These are phyloP conservation scores for Suncus etruscus DNA, from an alignment of 2,113 vertebrate species.

Conservation along the genomic window DNA sequence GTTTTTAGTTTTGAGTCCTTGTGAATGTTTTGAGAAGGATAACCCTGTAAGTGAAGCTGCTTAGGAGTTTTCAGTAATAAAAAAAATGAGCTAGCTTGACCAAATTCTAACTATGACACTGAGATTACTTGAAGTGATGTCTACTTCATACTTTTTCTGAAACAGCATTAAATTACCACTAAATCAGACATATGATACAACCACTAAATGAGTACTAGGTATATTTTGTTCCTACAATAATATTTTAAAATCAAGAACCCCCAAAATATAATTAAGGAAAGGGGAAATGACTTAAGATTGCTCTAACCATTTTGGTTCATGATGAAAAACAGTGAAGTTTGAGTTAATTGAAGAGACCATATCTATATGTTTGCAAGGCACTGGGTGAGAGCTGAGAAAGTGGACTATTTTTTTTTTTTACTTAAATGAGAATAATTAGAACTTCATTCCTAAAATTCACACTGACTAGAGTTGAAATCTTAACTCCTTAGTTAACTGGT, in stretches of 20 bases:
- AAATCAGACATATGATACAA: not conserved
- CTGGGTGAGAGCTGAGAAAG: not conserved
- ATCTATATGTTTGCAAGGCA: not conserved
- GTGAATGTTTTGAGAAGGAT: slow-evolving; percentile 4
- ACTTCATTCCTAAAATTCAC: not conserved
- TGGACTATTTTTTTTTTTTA: not conserved
- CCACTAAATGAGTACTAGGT: not conserved
- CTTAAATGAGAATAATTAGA: not conserved
- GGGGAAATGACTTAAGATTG: not conserved
- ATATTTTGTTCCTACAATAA: not conserved
- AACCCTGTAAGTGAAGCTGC: not conserved
- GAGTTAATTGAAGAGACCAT: not conserved
- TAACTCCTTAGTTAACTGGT: not conserved
- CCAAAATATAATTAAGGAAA: not conserved
- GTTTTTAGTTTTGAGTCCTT: slow-evolving; percentile 33
- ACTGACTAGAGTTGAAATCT: not conserved
- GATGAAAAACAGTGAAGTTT: not conserved
- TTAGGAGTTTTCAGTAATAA: not conserved
- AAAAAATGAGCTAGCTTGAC: slow-evolving; percentile 13
- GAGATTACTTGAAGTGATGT: not conserved
- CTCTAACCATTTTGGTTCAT: not conserved
- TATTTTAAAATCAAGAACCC: not conserved
- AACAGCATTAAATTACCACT: too few relatives aligned
- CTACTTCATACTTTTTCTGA: not conserved
- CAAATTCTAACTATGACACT: not conserved